Base-by-base conservation (phyloP, 1,140 invertebrate species). In the Patella vulgata region DNA sequence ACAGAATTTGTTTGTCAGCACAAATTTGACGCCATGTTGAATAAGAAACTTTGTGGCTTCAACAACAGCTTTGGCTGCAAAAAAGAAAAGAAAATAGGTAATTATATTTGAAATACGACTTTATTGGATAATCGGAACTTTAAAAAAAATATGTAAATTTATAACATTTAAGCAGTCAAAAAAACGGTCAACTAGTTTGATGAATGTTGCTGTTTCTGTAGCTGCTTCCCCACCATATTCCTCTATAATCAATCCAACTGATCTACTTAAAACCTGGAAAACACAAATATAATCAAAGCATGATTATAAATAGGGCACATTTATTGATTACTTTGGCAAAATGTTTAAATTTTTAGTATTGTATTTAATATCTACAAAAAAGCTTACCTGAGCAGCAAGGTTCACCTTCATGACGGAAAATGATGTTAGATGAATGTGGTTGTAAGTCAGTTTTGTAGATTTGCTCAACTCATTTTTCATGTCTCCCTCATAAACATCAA, bases 1-100 rank as follows among this genome's bases (percentile, higher is more conserved):
- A 43, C 62, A 59, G 28, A 59, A 64, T 14, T 12, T 36, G n/a
- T 59, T 54, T 31, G 46, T 59, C 17, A 64, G n/a, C 2, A 64
- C 27, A 31, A 33, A 64, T 21, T 19, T 30, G 11, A 64, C 62
- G 21, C 62, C 50, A 46, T 53, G 46, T 6, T 27, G 6, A 0
- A 36, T 14, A 4, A 56, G 43, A 23, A 47, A 47, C 27, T 14
- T 43, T 2, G 31, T 39, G 21, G 43, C 52, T 25, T 47, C 25
- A n/a, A 11, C 14, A 36, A 54, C 39, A 3, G 52, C 21, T 12
- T n/a, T 39, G 5, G 6, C 4, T 28, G 47, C 19, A n/a, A 23
- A 27, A 27, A 0, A 27, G 30, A 27, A 54, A 19, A 9, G 31
- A 17, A 9, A 43, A 21, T 62, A 51, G 39, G 30, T 30, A 30